Conservation (phyloP, 1,140 invertebrate species). For the Aphidius ervi region DNA sequence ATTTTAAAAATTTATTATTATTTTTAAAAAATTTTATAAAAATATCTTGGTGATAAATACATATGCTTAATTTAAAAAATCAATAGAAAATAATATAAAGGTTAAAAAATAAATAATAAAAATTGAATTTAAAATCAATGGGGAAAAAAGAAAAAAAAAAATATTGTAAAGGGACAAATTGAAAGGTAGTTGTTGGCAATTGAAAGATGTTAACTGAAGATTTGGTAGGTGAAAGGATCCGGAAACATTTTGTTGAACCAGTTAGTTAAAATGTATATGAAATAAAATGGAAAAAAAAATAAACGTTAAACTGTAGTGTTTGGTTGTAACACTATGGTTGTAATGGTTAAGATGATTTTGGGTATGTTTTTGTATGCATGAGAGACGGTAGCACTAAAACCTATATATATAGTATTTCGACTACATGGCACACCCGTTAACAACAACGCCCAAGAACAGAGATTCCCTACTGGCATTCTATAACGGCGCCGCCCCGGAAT, state of each 20-base stretch:
- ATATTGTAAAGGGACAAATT: too few species aligned
- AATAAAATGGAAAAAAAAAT: not conserved
- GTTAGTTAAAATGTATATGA: not conserved
- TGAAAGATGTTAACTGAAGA: too few species aligned
- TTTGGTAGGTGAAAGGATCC: conserved; percentile 1
- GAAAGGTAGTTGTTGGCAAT: too few species aligned
- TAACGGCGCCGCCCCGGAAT: conserved; percentile 15
- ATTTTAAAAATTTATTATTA: too few species aligned
- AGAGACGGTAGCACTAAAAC: conserved; percentile 14
- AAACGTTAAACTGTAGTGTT: conserved; percentile 8
- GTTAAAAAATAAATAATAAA: too few species aligned
- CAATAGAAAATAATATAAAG: too few species aligned
- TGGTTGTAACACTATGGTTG: conserved; percentile 1
- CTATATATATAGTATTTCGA: not conserved
- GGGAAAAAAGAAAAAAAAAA: too few species aligned
- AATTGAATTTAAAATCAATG: too few species aligned
- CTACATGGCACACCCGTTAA: conserved; percentile 4
- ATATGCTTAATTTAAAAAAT: too few species aligned
- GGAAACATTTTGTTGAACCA: conserved; percentile 6
- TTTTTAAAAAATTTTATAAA: too few species aligned
- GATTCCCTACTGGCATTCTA: conserved; percentile 16
- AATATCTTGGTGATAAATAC: too few species aligned
- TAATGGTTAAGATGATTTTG: not conserved
- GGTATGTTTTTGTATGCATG: conserved; percentile 18
- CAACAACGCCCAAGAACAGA: conserved; percentile 19